Conservation (phyloP, 2,113 vertebrate species). For the Anser cygnoides region DNA sequence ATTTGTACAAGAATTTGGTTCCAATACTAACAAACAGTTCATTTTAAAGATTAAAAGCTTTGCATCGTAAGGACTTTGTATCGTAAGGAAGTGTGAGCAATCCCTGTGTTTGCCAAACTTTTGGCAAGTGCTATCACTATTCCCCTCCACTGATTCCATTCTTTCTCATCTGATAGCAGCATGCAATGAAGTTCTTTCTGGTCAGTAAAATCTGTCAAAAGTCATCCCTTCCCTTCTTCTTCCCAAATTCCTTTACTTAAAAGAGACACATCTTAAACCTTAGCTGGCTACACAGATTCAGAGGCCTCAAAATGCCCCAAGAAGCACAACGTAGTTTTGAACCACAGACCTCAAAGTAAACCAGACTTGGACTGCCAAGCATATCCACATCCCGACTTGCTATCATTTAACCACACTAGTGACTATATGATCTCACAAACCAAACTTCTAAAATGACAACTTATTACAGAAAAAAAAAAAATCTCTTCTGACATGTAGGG, state of each 20-base stretch:
- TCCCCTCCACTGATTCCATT: background rate
- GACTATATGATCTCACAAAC: background rate
- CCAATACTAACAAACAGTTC: background rate
- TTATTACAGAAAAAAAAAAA: background rate
- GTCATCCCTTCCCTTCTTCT: conserved; percentile 28
- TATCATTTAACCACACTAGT: background rate
- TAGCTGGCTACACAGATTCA: background rate
- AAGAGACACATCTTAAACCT: conserved; percentile 20
- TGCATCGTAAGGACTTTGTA: background rate
- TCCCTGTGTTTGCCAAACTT: conserved; percentile 52
- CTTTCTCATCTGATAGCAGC: conserved; percentile 30
- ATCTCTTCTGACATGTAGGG: background rate
- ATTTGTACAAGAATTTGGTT: background rate
- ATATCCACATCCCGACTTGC: background rate
- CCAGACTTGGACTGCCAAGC: background rate
- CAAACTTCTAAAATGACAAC: background rate
- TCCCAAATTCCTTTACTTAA: conserved; percentile 33
- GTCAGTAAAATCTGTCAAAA: conserved; percentile 73
- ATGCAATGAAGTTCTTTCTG: conserved; percentile 35
- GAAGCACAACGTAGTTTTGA: background rate
- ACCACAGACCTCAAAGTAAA: background rate
- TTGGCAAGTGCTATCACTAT: conserved; percentile 18
- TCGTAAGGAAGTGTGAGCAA: background rate
- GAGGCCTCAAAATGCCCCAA: background rate
- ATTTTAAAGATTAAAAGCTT: background rate